Base-by-base conservation (phyloP, 2,113 vertebrate species). In the Oceanites oceanicus region DNA sequence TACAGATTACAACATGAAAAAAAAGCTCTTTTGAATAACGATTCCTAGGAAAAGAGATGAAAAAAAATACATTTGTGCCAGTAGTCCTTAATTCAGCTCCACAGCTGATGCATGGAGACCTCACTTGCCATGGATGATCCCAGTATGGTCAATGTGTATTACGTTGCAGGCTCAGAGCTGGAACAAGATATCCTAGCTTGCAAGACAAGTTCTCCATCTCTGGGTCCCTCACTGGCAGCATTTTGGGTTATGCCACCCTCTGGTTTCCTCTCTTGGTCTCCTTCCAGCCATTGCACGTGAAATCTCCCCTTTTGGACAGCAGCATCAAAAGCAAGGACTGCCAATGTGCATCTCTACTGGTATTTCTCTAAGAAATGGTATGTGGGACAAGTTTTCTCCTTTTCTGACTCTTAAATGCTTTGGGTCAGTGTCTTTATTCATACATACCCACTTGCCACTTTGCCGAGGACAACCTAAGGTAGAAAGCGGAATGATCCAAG, bases 301-400 rank as follows among this genome's bases (percentile, higher is more conserved):
- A 58, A 75, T 78, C 7, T 84, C 13, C 20, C 6, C 10, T 72
- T 92, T 36, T 40, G 56, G 70, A 85, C 3, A 16, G 8, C 11
- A 32, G 11, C 16, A 67, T 40, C 47, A 56, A 53, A 30, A 85
- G 6, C 29, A 56, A 81, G 38, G 36, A 53, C 14, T n/a, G 15
- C 4, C 52, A 77, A 4, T 0, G 0, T 17, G 5, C n/a, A 58
- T 36, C 5, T 62, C 40, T 63, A 5, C 9, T 13, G 8, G 11
- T 71, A 15, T 3, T 70, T 83, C 76, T 66, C 32, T 61, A 38
- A 68, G 44, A 87, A 81, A 34, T 18, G 7, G 7, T 21, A 17
- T 11, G 8, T 29, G 27, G 25, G 44, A 6, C 9, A 47, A 13
- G 6, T 13, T 88, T 79, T n/a, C 34, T 34, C 8, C 38, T 86